Base-by-base conservation (phyloP, 2,888 invertebrate species). In the Rhagonycha fulva region DNA sequence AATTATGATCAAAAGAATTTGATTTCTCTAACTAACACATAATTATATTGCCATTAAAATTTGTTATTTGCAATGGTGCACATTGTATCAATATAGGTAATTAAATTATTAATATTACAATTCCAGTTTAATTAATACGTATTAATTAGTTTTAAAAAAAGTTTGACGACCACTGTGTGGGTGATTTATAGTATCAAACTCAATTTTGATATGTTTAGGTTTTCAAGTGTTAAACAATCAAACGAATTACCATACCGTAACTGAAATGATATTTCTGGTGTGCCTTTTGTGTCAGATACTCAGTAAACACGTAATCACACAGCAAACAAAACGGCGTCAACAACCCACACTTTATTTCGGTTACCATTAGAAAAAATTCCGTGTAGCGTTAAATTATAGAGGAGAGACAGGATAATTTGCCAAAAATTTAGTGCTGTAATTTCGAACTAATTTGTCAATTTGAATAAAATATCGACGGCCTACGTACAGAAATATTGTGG, bases 381-480 rank as follows among this genome's bases (percentile, higher is more conserved):
- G 47, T 47, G 47, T 47, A 47, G 47, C 47, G 47, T 47, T 47
- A 47, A 47, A 47, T 47, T 47, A 47, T 47, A 47, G n/a, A 47
- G 47, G n/a, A 47, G n/a, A n/a, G 47, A 47, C n/a, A 7, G n/a
- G 47, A 23, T 66, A 74, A 70, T 70, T 70, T 70, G 68, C 61
- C 61, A 62, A 71, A 75, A 75, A 71, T 68, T 14, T 68, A 71
- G 30, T 47, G 61, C 70, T 68, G 71, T 66, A 68, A 32, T 71
- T 47, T 70, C 47, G 28, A 60, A 66, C 30, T 67, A 70, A 61
- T 69, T 60, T 24, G 74, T 67, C 67, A 75, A 63, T 71, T 67
- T 62, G 75, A 67, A 47, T 47, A 47, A 47, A 47, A 47, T 47
- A 47, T 47, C n/a, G 47, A n/a, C 47, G n/a, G 9, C 47, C 47